Percentiles rank a stretch among this genome's conserved stretches.
phyloP scores from a whole-genome alignment of 2,113 vertebrate genomes.

The Micronycteris hirsuta region DNA sequence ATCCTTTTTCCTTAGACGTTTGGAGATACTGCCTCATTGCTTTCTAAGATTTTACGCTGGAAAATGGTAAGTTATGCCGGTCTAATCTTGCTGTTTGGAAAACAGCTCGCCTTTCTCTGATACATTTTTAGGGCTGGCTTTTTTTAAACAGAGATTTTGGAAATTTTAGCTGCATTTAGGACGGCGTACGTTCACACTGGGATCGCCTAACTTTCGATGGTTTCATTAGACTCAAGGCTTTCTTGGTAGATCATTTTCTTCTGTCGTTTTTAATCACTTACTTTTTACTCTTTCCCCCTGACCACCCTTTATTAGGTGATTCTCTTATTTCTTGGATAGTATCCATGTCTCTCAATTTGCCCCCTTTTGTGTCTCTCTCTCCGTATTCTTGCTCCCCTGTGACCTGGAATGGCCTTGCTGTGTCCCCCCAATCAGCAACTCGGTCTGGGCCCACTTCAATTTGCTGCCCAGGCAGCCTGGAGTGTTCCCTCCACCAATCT shows the following conservation, averaged over 20 bases:
- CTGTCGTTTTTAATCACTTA: not conserved
- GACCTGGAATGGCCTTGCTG: not conserved
- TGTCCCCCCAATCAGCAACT: not conserved
- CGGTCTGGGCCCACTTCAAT: not conserved
- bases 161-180: not conserved
- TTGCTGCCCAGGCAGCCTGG: not conserved
- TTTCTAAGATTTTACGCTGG: not conserved
- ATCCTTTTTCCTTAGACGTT: not conserved
- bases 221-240: not conserved
- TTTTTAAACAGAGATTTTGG: not conserved
- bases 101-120: not conserved
- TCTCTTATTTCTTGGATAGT: not conserved
- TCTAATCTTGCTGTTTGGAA: not conserved
- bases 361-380: not conserved
- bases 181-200: rapidly evolving
- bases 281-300: not conserved
- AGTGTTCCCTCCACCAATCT: not conserved
- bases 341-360: not conserved
- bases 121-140: not conserved
- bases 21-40: not conserved
- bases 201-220: not conserved
- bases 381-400: too few relatives aligned
- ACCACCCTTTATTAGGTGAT: not conserved
- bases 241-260: not conserved
- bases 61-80: not conserved